Conservation (phyloP, 2,113 vertebrate species). For the Grammomys dolichurus region DNA sequence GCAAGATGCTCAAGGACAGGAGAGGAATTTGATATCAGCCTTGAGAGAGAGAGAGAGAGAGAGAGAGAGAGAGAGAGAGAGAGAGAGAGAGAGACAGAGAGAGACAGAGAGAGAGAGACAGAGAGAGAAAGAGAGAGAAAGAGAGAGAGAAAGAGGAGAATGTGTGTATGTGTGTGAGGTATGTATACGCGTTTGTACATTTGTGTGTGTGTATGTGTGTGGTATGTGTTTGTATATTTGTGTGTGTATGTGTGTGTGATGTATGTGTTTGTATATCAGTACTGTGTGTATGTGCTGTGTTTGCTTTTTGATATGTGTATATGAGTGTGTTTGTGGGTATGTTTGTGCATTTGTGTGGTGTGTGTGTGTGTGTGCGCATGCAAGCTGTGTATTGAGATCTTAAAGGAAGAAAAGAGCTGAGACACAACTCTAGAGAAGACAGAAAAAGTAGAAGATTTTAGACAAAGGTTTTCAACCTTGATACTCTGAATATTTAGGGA, state of each 20-base stretch:
- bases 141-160: too few species aligned
- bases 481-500: not conserved
- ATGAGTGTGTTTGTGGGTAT: not conserved
- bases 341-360: not conserved
- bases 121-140: too few species aligned
- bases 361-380: not conserved
- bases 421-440: not conserved
- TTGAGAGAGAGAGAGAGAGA: too few species aligned
- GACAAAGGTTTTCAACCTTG: not conserved
- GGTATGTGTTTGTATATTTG: not conserved
- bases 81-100: too few species aligned
- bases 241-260: not conserved
- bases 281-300: not conserved
- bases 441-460: not conserved
- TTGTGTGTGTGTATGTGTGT: not conserved
- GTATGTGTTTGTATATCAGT: not conserved
- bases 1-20: not conserved
- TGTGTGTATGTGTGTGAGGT: not conserved
- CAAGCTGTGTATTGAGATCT: not conserved
- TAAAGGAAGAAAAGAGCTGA: not conserved
- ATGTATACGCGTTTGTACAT: not conserved
- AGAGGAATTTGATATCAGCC: not conserved
- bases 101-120: too few species aligned
- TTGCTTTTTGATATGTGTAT: not conserved
- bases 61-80: too few species aligned